Evolutionary conservation across 1,140 invertebrate species (phyloP), one percentile per base, ranked within the genome.

Genomic region (Drosophila elegans): DNA sequence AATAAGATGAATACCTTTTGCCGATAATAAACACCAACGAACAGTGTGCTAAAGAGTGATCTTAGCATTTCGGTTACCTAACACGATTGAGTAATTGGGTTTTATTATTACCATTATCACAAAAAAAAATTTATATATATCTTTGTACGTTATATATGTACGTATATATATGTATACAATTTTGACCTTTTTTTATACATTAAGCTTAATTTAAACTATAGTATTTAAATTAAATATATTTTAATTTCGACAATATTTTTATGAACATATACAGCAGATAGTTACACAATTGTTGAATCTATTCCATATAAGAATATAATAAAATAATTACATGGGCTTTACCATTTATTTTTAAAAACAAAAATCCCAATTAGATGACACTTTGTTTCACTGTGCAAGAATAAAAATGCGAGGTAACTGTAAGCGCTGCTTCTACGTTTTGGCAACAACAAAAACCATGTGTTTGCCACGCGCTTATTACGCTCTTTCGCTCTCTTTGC

Each of bases 391-490:
- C 69, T 73, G 49, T 62, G 29, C 57, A 51, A 64, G 61, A 64
- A 67, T 44, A 63, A 49, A 45, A 71, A 69, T 29, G 36, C 55
- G 41, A 78, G 66, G 57, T 80, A 77, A 85, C 74, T 78, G 82
- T 85, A 86, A 73, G 79, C 66, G 80, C 51, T 74, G 38, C 49
- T 51, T 75, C 61, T 62, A 25, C 34, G 55, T 67, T 88, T 88
- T 73, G 79, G 72, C 84, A 88, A 88, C 88, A 88, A 88, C 83
- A 88, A 88, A 86, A 88, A 88, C 83, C 83, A 88, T 88, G 83
- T 88, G 83, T 88, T 88, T 88, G 83, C 79, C 83, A 88, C 83
- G 83, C 83, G 83, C 84, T 88, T 76, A 46, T 45, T 51, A 25
- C 74, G 34, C 74, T 71, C 61, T 75, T 61, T 29, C 13, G 29